Conservation (phyloP, 2,113 vertebrate species). For the Gnathonemus echidnorhynchus region DNA sequence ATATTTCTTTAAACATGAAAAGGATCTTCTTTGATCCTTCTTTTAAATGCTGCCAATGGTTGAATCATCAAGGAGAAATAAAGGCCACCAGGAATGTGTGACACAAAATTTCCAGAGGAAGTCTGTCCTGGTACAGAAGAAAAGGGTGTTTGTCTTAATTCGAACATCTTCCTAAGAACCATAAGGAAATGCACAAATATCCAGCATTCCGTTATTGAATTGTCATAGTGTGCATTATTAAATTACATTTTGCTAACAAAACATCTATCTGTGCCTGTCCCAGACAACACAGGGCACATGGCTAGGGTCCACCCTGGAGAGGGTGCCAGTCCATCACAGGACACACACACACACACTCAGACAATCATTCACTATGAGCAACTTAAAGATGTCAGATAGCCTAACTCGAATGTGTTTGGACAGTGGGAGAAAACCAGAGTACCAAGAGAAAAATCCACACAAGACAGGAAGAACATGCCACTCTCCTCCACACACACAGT, state of each 20-base stretch:
- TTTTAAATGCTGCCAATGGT: constrained; percentile 27
- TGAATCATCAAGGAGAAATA: constrained; percentile 18
- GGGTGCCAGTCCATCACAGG: neutral
- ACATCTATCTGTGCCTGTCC: neutral
- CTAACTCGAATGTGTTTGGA: neutral
- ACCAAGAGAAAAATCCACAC: neutral
- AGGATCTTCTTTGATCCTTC: constrained; percentile 33
- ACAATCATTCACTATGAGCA: neutral
- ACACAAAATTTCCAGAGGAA: neutral
- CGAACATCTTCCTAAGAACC: neutral
- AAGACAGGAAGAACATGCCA: neutral
- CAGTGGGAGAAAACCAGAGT: neutral
- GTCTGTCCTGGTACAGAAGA: neutral
- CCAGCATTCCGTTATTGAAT: neutral
- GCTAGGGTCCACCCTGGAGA: neutral
- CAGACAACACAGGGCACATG: neutral
- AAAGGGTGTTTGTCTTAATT: neutral
- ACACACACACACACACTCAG: neutral
- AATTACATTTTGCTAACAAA: neutral
- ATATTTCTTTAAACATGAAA: constrained; percentile 27
- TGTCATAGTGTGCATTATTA: neutral
- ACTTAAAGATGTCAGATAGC: neutral
- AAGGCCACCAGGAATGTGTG: constrained; percentile 10
- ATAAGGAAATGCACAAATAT: neutral
- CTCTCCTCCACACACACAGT: neutral